A percentile compares a stretch with the other conserved stretches of the same genome.
phyloP scores from a whole-genome alignment of 2,888 invertebrate species.

The Melieria picta region DNA sequence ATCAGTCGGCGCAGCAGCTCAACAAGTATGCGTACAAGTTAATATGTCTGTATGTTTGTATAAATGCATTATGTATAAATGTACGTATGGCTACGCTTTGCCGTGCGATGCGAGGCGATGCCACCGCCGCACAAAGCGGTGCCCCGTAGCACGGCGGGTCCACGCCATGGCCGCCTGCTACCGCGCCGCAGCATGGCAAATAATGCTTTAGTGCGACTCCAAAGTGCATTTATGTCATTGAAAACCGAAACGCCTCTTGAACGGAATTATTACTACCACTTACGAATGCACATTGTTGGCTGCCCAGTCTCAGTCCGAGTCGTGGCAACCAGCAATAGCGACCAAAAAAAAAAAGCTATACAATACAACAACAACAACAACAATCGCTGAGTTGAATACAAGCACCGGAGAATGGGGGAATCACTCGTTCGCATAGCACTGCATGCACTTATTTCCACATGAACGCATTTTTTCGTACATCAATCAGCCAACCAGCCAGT shows the following conservation, averaged over 20 bases:
- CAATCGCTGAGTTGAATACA: not conserved
- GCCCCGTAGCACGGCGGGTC: not conserved
- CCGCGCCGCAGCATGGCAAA: slow-evolving; percentile 1
- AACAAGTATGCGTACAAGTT: not conserved
- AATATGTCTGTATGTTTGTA: not conserved
- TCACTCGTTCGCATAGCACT: too few species aligned
- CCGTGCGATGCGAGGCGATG: not conserved
- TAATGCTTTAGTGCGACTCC: slow-evolving; percentile 21
- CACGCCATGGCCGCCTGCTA: not conserved
- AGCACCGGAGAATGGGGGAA: too few species aligned
- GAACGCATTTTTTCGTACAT: not conserved
- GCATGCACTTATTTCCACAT: slow-evolving; percentile 13
- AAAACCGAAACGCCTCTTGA: slow-evolving; percentile 61
- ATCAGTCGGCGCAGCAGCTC: slow-evolving; percentile 3
- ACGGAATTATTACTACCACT: slow-evolving; percentile 62
- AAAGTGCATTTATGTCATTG: slow-evolving; percentile 58
- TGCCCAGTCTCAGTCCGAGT: not conserved
- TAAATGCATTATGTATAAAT: too few species aligned
- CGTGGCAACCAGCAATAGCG: not conserved
- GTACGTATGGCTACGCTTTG: not conserved
- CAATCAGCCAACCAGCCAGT: too few species aligned
- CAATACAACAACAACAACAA: not conserved
- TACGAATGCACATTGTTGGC: slow-evolving; percentile 39
- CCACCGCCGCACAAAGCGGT: not conserved
- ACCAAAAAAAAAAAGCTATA: not conserved